Base-by-base conservation (phyloP, 1,140 invertebrate genomes). In the Drosophila bipectinata region DNA sequence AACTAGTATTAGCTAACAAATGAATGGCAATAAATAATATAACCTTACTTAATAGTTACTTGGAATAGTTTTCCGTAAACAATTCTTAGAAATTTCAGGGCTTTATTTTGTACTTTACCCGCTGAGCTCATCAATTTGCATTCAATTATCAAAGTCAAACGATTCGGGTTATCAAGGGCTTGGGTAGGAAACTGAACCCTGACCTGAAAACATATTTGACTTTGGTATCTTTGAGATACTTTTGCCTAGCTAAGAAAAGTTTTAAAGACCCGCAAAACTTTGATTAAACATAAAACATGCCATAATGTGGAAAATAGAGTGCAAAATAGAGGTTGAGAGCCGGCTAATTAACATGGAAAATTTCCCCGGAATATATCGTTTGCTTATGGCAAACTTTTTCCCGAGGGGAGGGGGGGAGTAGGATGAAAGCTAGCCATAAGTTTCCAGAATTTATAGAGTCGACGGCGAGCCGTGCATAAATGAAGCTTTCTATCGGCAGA, bases 341-440 rank as follows among this genome's bases (percentile, higher is more conserved):
- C 37, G 18, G 39, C 72, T 75, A 77, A 76, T 77, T 77, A 77
- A 76, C 57, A 77, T 69, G 64, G 73, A 77, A 69, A 77, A 58
- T 77, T 76, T 52, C 15, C 2, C 61, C 8, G 28, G 39, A 30
- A 55, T 48, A 66, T 67, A 69, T 67, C 39, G 64, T 24, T 67
- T 68, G 55, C 66, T 68, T 26, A 44, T 34, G 34, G 64, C 48
- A 24, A 67, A 68, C 48, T 54, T 34, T 34, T 68, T 63, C 14
- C 18, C 1, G 18, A 1, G 10, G 51, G 6, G 12, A 7, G 9
- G 8, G 34, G 4, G 24, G 21, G 30, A 26, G 15, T 7, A 15
- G 1, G 4, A 18, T 28, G 15, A 63, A 39, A 28, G 39, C 48
- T 26, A 28, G 61, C 61, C 55, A 76, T 76, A 76, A 75, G 72